These are phyloP conservation scores for Lucilia sericata DNA, from an alignment of 1,140 invertebrate species.

Conservation along the genomic window DNA sequence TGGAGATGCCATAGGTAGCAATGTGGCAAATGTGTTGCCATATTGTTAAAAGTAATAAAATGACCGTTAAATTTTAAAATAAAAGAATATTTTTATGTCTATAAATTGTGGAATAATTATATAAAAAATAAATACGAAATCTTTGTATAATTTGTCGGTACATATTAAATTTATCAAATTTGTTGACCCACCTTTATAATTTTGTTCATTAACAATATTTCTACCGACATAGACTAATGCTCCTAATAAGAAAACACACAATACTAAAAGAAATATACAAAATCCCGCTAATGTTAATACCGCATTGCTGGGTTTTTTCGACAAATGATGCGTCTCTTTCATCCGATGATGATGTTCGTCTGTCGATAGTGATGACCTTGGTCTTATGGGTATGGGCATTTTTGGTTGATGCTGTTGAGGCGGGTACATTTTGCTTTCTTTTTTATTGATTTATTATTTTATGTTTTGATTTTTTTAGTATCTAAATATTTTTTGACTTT, in stretches of 20 bases:
- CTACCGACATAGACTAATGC: conserved; percentile 69
- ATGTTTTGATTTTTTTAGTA: background rate
- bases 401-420: conserved; percentile 49
- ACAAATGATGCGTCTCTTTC: conserved; percentile 57
- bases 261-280: conserved; percentile 68
- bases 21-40: too few species aligned
- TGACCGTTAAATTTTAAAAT: too few species aligned
- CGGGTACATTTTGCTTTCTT: conserved; percentile 46
- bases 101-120: too few species aligned
- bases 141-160: background rate
- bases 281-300: conserved; percentile 67
- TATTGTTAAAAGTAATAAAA: too few species aligned
- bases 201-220: conserved; percentile 52
- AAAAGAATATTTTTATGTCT: too few species aligned
- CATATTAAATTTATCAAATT: background rate
- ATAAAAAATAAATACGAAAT: background rate
- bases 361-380: conserved; percentile 64
- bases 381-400: conserved; percentile 52
- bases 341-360: conserved; percentile 66
- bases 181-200: conserved; percentile 7
- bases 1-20: too few species aligned
- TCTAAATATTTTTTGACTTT: background rate
- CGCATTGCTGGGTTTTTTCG: conserved; percentile 58
- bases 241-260: conserved; percentile 68
- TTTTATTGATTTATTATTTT: background rate